These are phyloP conservation scores for Campoletis sonorensis DNA, from an alignment of 1,140 invertebrate genomes.

Conservation along the genomic window DNA sequence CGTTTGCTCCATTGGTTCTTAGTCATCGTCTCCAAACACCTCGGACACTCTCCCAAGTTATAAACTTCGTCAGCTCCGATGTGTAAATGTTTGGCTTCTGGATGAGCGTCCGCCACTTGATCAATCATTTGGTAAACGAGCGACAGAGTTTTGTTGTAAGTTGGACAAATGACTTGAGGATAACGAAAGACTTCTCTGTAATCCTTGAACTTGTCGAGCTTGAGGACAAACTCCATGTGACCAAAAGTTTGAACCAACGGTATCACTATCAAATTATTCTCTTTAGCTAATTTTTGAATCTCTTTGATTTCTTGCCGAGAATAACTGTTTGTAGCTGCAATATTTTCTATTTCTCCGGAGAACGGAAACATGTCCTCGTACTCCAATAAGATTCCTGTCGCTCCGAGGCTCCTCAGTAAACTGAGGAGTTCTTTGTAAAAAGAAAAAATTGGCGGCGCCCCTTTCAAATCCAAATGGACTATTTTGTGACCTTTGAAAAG, in stretches of 20 bases:
- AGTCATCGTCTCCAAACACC: conserved; percentile 80
- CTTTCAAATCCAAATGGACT: conserved; percentile 94
- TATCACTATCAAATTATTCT: conserved; percentile 87
- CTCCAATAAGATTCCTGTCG: conserved; percentile 93
- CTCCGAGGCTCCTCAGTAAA: conserved; percentile 85
- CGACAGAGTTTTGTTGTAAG: conserved; percentile 82
- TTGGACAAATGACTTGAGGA: conserved; percentile 90
- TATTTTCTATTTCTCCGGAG: conserved; percentile 80
- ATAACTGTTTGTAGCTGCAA: conserved; percentile 87
- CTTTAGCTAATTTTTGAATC: conserved; percentile 81
- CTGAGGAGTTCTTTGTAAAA: conserved; percentile 86
- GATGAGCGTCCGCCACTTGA: conserved; percentile 84
- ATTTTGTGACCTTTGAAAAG: conserved; percentile 74
- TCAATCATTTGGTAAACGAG: conserved; percentile 88
- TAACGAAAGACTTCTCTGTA: conserved; percentile 86
- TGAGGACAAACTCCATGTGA: conserved; percentile 93
- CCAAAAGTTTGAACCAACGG: conserved; percentile 97
- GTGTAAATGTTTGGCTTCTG: conserved; percentile 82
- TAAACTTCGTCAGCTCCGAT: conserved; percentile 91
- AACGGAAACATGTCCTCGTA: conserved; percentile 99
- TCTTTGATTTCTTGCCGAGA: conserved; percentile 81
- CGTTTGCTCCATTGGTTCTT: conserved; percentile 74
- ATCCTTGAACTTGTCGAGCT: conserved; percentile 84
- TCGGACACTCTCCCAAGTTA: conserved; percentile 87
- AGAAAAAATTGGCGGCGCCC: conserved; percentile 87